phyloP scores from a whole-genome alignment of 2,113 vertebrate species.

The Tursiops truncatus region DNA sequence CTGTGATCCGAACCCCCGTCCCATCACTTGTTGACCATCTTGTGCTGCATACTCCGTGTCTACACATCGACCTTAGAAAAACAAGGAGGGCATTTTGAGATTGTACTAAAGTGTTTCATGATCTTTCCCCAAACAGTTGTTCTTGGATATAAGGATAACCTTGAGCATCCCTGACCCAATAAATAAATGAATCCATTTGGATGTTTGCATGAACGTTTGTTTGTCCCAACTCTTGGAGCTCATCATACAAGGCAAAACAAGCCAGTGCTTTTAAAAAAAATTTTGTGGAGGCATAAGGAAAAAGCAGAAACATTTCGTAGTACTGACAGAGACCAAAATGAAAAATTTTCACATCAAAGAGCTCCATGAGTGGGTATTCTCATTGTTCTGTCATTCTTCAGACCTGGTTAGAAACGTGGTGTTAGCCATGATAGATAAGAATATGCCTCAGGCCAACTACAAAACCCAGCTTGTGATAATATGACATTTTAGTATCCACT shows the following conservation, averaged over 20 bases:
- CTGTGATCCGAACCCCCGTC: fast-evolving
- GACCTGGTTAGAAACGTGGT: fast-evolving
- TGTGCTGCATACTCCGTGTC: fast-evolving
- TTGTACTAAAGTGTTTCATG: fast-evolving
- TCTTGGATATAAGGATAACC: fast-evolving
- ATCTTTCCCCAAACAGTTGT: neutral
- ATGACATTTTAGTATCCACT: neutral
- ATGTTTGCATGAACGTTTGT: fast-evolving
- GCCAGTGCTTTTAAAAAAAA: neutral
- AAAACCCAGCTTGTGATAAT: neutral
- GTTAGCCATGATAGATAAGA: neutral
- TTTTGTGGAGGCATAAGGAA: fast-evolving
- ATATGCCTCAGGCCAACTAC: neutral
- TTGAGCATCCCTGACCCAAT: fast-evolving
- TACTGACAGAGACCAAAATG: neutral
- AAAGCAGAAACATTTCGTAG: neutral
- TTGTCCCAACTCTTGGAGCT: neutral
- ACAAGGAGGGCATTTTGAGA: fast-evolving
- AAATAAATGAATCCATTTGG: neutral
- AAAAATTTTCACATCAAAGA: neutral
- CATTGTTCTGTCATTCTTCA: neutral
- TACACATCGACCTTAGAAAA: fast-evolving
- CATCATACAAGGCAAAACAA: too few relatives aligned
- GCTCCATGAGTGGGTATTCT: neutral
- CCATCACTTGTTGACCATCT: fast-evolving